These are phyloP conservation scores for Paradoxurus hermaphroditus DNA, from an alignment of 2,113 vertebrate genomes.

Conservation along the genomic window DNA sequence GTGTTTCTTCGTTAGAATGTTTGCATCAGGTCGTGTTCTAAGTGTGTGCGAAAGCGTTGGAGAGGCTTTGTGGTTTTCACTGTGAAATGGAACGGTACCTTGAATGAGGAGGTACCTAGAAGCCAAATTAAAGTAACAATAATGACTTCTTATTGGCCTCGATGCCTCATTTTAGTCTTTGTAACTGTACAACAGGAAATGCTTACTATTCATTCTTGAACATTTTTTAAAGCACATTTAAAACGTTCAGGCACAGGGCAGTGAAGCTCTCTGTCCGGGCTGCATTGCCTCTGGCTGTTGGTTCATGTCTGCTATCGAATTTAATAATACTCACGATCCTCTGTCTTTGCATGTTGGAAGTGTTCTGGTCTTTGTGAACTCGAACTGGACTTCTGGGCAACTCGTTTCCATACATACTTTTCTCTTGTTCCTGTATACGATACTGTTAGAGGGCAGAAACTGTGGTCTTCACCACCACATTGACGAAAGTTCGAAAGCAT, in stretches of 20 bases:
- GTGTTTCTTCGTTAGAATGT: not conserved
- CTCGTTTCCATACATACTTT: not conserved
- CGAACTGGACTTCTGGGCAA: conserved; percentile 11
- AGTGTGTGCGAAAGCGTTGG: not conserved
- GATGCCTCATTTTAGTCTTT: not conserved
- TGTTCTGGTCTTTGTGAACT: not conserved
- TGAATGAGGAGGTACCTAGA: not conserved
- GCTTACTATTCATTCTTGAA: not conserved
- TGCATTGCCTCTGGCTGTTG: not conserved
- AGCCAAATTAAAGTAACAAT: conserved; percentile 28
- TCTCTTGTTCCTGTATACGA: not conserved
- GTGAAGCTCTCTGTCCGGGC: not conserved
- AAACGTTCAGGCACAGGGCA: not conserved
- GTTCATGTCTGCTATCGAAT: not conserved
- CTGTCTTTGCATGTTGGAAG: not conserved
- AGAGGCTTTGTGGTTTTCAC: conserved; percentile 13
- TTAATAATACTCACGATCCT: not conserved
- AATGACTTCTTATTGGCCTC: not conserved
- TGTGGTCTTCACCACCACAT: not conserved
- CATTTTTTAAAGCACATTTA: not conserved
- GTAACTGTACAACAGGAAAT: not conserved
- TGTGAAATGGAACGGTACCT: not conserved
- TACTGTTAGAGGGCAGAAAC: not conserved
- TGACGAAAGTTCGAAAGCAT: not conserved
- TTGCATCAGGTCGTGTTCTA: not conserved